Conservation (phyloP, 2,797 vertebrate species). For the Halcyon chelicuti region DNA sequence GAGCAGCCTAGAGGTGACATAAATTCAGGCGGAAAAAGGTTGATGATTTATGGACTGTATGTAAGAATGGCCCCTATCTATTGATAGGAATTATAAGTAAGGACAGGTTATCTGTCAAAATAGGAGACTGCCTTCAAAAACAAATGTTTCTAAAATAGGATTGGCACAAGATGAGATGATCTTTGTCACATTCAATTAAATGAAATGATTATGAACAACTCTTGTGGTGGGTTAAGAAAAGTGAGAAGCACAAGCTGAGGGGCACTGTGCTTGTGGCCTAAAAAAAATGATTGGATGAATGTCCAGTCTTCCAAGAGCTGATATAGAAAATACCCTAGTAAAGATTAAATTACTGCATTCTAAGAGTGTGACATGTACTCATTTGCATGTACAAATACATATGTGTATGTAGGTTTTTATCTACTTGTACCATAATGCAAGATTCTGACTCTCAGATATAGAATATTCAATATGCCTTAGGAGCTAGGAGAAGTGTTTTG, state of each 20-base stretch:
- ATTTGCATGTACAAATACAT: neutral
- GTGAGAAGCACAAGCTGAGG: neutral
- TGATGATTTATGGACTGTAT: slow-evolving; percentile 50
- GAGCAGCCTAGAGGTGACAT: slow-evolving; percentile 40
- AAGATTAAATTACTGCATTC: neutral
- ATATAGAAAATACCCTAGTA: neutral
- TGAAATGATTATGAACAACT: neutral
- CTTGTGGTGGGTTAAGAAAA: neutral
- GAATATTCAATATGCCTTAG: neutral
- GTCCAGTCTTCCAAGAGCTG: neutral
- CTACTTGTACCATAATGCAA: neutral
- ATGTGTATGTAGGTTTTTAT: neutral
- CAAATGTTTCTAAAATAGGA: slow-evolving; percentile 19
- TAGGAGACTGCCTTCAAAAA: slow-evolving; percentile 29
- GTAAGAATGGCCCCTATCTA: slow-evolving; percentile 12
- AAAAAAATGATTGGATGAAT: neutral
- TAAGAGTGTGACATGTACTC: neutral
- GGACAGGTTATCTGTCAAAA: slow-evolving; percentile 41
- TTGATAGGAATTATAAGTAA: slow-evolving; percentile 9
- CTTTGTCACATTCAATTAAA: neutral
- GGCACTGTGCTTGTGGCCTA: neutral
- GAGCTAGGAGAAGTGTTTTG: neutral
- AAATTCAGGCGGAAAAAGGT: neutral
- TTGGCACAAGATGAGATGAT: neutral
- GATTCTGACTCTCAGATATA: neutral